Conservation (phyloP, 2,888 invertebrate species). For the Chrysomela aeneicollis region DNA sequence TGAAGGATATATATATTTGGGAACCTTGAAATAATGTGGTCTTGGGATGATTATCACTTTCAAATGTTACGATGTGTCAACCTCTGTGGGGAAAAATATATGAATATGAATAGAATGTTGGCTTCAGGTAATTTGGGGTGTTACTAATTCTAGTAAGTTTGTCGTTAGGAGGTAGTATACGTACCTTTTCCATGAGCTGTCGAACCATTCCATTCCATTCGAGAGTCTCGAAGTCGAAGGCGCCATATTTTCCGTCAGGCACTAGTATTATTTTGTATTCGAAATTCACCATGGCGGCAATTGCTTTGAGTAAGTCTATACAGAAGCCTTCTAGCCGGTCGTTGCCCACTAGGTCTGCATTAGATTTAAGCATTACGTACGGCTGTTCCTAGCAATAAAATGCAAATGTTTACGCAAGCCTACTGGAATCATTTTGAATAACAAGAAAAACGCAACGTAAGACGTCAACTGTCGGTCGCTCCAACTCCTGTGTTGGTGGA, state of each 20-base stretch:
- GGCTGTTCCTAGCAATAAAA: constrained; percentile 56
- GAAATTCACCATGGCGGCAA: constrained; percentile 72
- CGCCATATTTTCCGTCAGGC: constrained; percentile 76
- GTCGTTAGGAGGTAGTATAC: too few relatives aligned
- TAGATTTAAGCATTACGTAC: constrained; percentile 59
- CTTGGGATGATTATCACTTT: too few relatives aligned
- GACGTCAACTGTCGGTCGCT: too few relatives aligned
- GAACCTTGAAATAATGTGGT: too few relatives aligned
- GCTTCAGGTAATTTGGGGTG: too few relatives aligned
- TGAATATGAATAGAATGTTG: too few relatives aligned
- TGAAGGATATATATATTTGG: too few relatives aligned
- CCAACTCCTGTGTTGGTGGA: too few relatives aligned
- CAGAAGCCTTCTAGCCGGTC: constrained; percentile 77
- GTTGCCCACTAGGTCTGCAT: constrained; percentile 67
- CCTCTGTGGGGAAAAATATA: too few relatives aligned
- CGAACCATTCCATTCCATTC: constrained; percentile 78
- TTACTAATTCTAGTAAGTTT: too few relatives aligned
- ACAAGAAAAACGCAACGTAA: too few relatives aligned
- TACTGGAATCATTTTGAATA: background rate
- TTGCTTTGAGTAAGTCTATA: constrained; percentile 73
- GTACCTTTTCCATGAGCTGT: constrained; percentile 74
- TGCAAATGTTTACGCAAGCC: background rate
- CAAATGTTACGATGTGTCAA: too few relatives aligned
- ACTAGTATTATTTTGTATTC: constrained; percentile 72
- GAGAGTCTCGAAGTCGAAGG: constrained; percentile 74